These are phyloP conservation scores for Panthera tigris DNA, from an alignment of 2,113 vertebrate genomes.

Conservation along the genomic window DNA sequence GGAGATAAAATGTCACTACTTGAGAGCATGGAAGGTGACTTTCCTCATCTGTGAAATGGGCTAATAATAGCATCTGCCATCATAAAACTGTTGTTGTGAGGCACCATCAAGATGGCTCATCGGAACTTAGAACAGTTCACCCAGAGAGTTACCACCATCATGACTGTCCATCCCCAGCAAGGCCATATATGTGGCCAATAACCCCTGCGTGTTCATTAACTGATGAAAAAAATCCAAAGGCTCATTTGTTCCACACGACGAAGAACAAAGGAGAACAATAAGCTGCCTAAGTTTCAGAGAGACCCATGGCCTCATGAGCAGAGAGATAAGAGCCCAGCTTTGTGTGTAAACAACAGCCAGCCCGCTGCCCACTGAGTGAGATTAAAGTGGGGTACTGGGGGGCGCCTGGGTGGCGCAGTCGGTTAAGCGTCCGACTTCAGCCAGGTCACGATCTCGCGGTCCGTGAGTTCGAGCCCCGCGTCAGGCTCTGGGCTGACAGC, in stretches of 20 bases:
- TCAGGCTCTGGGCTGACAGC: too few species aligned
- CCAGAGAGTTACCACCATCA: not conserved
- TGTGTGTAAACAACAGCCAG: not conserved
- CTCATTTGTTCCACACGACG: not conserved
- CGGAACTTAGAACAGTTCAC: not conserved
- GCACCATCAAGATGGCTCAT: rapidly evolving
- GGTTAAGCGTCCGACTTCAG: too few species aligned
- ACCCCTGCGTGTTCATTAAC: not conserved
- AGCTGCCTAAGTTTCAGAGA: not conserved
- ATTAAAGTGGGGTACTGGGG: rapidly evolving
- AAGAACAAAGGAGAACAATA: not conserved
- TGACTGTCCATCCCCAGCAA: rapidly evolving
- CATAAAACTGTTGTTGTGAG: not conserved
- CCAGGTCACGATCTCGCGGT: too few species aligned
- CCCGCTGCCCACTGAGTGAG: not conserved
- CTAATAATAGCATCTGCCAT: not conserved
- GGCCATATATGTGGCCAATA: not conserved
- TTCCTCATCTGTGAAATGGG: not conserved
- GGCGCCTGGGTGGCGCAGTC: too few species aligned
- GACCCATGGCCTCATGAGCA: not conserved
- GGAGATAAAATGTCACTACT: not conserved
- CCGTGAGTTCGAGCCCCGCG: too few species aligned
- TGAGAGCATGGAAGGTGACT: not conserved
- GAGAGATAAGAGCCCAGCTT: not conserved
- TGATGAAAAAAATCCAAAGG: not conserved